phyloP scores from a whole-genome alignment of 1,140 invertebrate species.

The Drosophila kepulauana region DNA sequence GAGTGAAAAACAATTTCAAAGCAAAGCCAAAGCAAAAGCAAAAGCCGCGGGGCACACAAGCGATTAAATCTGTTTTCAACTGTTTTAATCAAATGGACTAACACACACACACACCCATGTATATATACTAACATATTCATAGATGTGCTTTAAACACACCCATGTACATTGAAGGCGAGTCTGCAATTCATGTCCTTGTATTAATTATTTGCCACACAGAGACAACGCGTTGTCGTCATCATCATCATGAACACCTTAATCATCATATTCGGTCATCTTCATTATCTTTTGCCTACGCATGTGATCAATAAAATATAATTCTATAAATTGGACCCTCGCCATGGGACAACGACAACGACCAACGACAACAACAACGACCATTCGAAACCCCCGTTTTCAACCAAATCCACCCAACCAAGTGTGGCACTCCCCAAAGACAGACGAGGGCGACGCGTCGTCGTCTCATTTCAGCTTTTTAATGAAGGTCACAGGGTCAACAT shows the following conservation, averaged over 20 bases:
- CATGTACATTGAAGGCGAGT: constrained; percentile 4
- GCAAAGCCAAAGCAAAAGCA: not conserved
- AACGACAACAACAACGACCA: not conserved
- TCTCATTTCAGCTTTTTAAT: constrained; percentile 60
- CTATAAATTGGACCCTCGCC: constrained; percentile 67
- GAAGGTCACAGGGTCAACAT: constrained; percentile 71
- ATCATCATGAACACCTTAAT: constrained; percentile 19
- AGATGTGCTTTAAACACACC: not conserved
- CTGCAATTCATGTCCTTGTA: constrained; percentile 61
- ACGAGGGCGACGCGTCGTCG: constrained; percentile 16
- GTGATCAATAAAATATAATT: constrained; percentile 78
- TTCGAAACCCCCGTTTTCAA: not conserved
- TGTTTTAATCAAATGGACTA: constrained; percentile 56
- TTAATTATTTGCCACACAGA: constrained; percentile 50
- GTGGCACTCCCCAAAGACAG: not conserved
- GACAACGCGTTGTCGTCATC: constrained; percentile 17
- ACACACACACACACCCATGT: constrained; percentile 14
- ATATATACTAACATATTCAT: not conserved
- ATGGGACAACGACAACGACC: constrained; percentile 6
- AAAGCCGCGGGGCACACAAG: constrained; percentile 24
- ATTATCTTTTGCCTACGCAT: constrained; percentile 46
- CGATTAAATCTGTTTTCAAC: constrained; percentile 59
- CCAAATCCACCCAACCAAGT: not conserved
- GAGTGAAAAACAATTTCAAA: constrained; percentile 26
- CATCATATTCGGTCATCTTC: constrained; percentile 10